phyloP scores from a whole-genome alignment of 53 echinoderm and acorn worm genomes.

The Hippasteria phrygiana region DNA sequence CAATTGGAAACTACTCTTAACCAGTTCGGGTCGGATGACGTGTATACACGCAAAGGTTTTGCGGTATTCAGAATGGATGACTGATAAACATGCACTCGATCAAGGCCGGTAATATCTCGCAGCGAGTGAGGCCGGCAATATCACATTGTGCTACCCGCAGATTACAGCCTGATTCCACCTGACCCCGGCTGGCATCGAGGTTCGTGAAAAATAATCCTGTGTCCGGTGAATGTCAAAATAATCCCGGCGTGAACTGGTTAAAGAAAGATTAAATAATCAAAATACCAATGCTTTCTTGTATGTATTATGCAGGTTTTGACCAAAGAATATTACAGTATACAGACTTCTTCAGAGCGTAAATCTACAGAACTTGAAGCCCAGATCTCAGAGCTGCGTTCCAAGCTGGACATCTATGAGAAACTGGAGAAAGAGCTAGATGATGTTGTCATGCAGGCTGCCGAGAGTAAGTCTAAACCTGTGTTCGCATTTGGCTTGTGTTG shows the following conservation, averaged over 20 bases:
- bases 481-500: background rate
- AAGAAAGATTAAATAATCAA: background rate
- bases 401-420: constrained; percentile 88
- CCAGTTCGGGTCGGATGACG: too few species aligned
- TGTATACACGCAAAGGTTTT: too few species aligned
- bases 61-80: too few species aligned
- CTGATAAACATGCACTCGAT: too few species aligned
- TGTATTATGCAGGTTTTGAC: constrained; percentile 81
- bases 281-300: background rate
- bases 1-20: too few species aligned
- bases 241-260: background rate
- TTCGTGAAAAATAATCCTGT: too few species aligned
- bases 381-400: constrained; percentile 75
- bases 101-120: too few species aligned
- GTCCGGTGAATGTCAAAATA: too few species aligned
- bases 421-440: constrained; percentile 95
- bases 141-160: too few species aligned
- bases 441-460: constrained; percentile 99
- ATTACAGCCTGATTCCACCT: too few species aligned
- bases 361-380: constrained; percentile 81
- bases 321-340: constrained; percentile 91
- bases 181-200: too few species aligned
- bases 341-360: constrained; percentile 80
- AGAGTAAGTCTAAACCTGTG: constrained; percentile 68
- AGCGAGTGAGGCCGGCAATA: too few species aligned